These are phyloP conservation scores for Rhea americana DNA, from an alignment of 2,113 vertebrate genomes.

Conservation along the genomic window DNA sequence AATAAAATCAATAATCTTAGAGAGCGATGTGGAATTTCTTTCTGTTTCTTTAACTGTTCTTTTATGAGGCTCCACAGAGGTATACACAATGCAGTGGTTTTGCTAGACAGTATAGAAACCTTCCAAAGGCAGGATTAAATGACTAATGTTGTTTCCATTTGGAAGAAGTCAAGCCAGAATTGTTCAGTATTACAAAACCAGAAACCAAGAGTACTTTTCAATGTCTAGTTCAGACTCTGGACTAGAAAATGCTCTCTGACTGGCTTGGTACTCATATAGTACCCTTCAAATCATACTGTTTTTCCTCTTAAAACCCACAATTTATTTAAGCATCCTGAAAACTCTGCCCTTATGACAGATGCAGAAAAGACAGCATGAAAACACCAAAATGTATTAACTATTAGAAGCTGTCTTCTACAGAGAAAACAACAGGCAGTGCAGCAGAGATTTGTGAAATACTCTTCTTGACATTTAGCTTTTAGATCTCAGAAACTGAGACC, in stretches of 20 bases:
- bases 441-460: neutral
- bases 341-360: neutral
- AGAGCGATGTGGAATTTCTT: neutral
- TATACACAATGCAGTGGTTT: neutral
- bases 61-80: slow-evolving; percentile 6
- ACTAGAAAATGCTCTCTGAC: neutral
- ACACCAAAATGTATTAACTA: neutral
- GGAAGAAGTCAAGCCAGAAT: neutral
- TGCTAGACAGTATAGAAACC: neutral
- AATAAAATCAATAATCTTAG: neutral
- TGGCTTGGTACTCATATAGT: neutral
- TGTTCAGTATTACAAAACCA: slow-evolving; percentile 38
- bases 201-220: neutral
- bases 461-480: neutral
- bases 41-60: neutral
- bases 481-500: neutral
- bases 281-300: neutral
- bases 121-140: neutral
- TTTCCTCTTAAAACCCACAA: neutral
- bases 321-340: neutral
- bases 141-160: slow-evolving; percentile 26
- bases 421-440: neutral
- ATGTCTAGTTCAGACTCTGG: neutral
- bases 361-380: neutral
- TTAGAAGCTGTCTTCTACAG: neutral